phyloP scores from a whole-genome alignment of 2,113 vertebrate species.

The Atherinomorus stipes region DNA sequence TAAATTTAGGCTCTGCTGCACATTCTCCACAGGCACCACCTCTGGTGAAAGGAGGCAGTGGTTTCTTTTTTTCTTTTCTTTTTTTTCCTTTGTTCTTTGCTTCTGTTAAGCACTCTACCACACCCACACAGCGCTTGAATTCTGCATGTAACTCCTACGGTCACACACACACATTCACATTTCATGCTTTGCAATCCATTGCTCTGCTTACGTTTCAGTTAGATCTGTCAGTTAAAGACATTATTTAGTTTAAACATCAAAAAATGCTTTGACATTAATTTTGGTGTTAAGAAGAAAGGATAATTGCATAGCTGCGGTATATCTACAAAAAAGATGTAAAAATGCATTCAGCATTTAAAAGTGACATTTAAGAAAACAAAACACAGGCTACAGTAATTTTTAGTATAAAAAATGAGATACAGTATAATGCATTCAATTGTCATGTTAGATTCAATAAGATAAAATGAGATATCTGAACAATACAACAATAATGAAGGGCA shows the following conservation, averaged over 20 bases:
- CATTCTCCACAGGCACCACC: neutral
- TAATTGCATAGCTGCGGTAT: too few relatives aligned
- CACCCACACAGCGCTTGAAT: neutral
- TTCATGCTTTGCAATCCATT: neutral
- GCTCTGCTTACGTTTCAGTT: neutral
- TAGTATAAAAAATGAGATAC: too few relatives aligned
- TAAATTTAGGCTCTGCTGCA: neutral
- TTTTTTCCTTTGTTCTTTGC: neutral
- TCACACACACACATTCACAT: neutral
- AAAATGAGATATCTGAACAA: neutral
- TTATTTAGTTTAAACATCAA: neutral
- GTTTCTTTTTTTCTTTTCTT: too few relatives aligned
- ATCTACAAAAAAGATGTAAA: neutral
- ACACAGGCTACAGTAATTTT: neutral
- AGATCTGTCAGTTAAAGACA: neutral
- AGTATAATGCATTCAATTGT: neutral
- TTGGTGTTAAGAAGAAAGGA: too few relatives aligned
- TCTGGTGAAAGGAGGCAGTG: neutral
- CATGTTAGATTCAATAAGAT: neutral
- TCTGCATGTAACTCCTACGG: neutral
- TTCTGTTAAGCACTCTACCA: neutral
- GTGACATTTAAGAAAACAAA: neutral
- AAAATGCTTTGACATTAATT: too few relatives aligned
- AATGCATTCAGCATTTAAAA: neutral
- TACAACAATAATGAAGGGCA: neutral